Percentiles rank a stretch among this genome's conserved stretches.
These are phyloP conservation scores for Streblospio benedicti DNA, from an alignment of 1,140 invertebrate genomes.

Conservation along the genomic window DNA sequence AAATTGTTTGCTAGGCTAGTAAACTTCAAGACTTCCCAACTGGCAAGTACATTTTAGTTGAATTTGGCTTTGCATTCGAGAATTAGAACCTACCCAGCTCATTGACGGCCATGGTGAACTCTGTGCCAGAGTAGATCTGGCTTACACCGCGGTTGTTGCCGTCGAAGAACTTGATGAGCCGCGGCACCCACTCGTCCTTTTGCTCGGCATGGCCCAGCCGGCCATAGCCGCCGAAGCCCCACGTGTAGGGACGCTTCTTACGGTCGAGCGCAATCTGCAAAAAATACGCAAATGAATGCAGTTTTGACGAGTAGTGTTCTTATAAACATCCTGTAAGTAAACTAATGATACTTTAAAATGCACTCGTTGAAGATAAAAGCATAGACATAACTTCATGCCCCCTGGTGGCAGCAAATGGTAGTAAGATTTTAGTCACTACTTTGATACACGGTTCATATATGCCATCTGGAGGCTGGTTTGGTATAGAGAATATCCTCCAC, in stretches of 20 bases:
- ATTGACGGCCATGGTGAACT: slow-evolving; percentile 73
- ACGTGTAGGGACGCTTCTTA: slow-evolving; percentile 76
- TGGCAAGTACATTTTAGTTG: no score
- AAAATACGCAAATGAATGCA: slow-evolving; percentile 13
- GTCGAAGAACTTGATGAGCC: slow-evolving; percentile 81
- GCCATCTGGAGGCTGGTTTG: no score
- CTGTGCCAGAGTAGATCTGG: slow-evolving; percentile 71
- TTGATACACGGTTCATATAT: no score
- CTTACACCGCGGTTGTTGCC: slow-evolving; percentile 69
- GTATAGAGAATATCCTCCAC: no score
- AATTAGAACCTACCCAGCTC: slow-evolving; percentile 60
- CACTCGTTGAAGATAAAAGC: no score
- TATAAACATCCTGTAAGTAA: slow-evolving; percentile 1
- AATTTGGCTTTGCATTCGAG: no score
- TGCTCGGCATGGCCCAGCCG: slow-evolving; percentile 83
- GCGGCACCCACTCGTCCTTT: slow-evolving; percentile 80
- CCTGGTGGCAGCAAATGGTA: no score
- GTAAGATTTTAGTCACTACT: no score
- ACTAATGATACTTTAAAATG: no score
- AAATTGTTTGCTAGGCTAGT: no score
- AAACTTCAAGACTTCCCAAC: no score
- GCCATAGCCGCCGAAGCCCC: slow-evolving; percentile 90
- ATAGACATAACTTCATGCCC: no score
- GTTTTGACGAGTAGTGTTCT: slow-evolving; percentile 1
- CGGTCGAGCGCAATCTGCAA: slow-evolving; percentile 72